Evolutionary conservation across 1,140 invertebrate species (phyloP).

Genomic region (Drosophila lini): DNA sequence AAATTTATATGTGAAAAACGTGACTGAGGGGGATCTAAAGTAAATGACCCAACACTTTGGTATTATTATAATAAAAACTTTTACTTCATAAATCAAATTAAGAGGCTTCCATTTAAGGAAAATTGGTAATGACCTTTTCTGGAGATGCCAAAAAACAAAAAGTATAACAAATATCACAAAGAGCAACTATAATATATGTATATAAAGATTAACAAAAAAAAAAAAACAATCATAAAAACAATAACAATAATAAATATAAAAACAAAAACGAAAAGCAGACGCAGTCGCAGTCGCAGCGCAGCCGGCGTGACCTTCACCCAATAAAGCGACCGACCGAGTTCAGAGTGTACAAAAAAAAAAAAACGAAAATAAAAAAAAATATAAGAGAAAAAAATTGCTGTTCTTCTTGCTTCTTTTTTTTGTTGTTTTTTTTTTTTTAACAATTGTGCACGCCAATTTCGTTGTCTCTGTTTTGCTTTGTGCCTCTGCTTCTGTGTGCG

Average conservation of each 20-base stretch:
- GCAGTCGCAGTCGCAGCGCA: conserved; percentile 48
- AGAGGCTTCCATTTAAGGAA: neutral
- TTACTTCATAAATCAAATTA: neutral
- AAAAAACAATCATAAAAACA: conserved; percentile 22
- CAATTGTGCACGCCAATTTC: conserved; percentile 58
- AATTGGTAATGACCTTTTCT: neutral
- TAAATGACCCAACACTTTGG: neutral
- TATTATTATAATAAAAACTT: neutral
- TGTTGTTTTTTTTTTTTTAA: conserved; percentile 32
- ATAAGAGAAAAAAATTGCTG: conserved; percentile 14
- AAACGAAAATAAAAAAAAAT: conserved; percentile 3
- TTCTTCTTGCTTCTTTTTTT: conserved; percentile 9
- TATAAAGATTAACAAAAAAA: conserved; percentile 27
- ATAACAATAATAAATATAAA: conserved; percentile 45
- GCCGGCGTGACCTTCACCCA: conserved; percentile 72
- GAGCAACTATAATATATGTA: conserved; percentile 13
- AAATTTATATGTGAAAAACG: neutral
- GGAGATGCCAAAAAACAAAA: neutral
- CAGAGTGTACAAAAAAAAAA: conserved; percentile 53
- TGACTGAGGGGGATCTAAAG: neutral
- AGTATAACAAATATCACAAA: neutral
- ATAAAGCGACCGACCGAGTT: conserved; percentile 69
- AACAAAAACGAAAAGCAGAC: conserved; percentile 51
- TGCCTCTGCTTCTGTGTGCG: conserved; percentile 6
- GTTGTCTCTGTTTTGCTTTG: conserved; percentile 37